Evolutionary conservation across 2,113 vertebrate species (phyloP).

Genomic region (Sorex araneus): DNA sequence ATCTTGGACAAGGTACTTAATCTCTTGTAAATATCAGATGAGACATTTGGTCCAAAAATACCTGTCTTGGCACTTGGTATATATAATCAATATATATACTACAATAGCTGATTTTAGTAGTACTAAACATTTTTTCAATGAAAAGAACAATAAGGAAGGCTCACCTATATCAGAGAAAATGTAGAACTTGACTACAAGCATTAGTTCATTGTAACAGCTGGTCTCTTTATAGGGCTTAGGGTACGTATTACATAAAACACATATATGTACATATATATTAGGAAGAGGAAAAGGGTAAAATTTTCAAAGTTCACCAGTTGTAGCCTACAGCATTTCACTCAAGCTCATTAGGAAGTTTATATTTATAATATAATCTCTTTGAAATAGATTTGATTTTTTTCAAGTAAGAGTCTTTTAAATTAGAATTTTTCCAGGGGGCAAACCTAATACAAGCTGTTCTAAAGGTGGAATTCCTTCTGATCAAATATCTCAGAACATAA

Average conservation of each 20-base stretch:
- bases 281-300: slow-evolving; percentile 86
- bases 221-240: slow-evolving; percentile 87
- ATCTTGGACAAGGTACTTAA: slow-evolving; percentile 32
- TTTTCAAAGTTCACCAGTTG: slow-evolving; percentile 88
- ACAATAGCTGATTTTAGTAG: slow-evolving; percentile 61
- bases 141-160: slow-evolving; percentile 75
- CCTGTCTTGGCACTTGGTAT: slow-evolving; percentile 34
- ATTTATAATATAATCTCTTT: slow-evolving; percentile 90
- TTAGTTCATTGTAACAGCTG: slow-evolving; percentile 87
- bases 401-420: slow-evolving; percentile 89
- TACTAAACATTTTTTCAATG: slow-evolving; percentile 80
- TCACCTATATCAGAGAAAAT: slow-evolving; percentile 78
- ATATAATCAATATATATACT: too few species aligned
- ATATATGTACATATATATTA: slow-evolving; percentile 83
- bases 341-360: slow-evolving; percentile 91
- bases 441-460: slow-evolving; percentile 84
- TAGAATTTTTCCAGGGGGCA: slow-evolving; percentile 88
- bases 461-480: slow-evolving; percentile 85
- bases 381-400: slow-evolving; percentile 90
- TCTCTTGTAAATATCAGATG: slow-evolving; percentile 51
- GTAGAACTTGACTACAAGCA: slow-evolving; percentile 82
- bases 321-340: slow-evolving; percentile 89
- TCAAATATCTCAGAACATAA: slow-evolving; percentile 78
- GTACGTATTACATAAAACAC: slow-evolving; percentile 87
- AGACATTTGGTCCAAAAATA: slow-evolving; percentile 59